Conservation (phyloP, 2,888 invertebrate species). For the Melitaea athalia region DNA sequence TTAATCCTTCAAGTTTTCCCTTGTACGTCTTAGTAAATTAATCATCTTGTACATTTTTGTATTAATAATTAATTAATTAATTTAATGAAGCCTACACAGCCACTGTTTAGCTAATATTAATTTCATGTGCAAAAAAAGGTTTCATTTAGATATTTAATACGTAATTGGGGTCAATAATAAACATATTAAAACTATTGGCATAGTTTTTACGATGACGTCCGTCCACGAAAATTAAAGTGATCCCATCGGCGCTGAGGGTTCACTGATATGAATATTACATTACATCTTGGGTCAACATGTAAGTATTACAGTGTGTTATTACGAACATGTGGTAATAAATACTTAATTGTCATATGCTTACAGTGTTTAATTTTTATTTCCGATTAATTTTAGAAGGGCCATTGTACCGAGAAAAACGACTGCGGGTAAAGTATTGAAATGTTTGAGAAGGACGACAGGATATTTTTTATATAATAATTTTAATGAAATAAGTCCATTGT, state of each 20-base stretch:
- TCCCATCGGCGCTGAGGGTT: slow-evolving; percentile 27
- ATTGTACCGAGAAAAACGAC: no score
- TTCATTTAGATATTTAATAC: neutral
- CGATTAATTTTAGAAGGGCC: no score
- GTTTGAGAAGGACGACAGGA: neutral
- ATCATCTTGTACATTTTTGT: no score
- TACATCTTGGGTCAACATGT: slow-evolving; percentile 8
- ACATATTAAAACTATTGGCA: slow-evolving; percentile 15
- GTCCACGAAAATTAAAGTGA: slow-evolving; percentile 18
- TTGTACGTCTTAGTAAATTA: no score
- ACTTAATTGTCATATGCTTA: neutral
- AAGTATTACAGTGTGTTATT: neutral
- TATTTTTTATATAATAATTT: no score
- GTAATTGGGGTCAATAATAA: slow-evolving; percentile 4
- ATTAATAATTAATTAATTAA: neutral
- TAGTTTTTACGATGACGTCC: slow-evolving; percentile 17
- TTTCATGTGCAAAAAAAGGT: no score
- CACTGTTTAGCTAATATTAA: neutral
- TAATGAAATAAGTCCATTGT: neutral
- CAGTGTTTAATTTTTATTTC: no score
- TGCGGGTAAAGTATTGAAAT: no score
- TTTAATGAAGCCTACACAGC: neutral
- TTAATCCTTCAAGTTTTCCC: no score
- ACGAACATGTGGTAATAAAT: neutral
- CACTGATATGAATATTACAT: slow-evolving; percentile 29